A percentile compares a stretch with the other conserved stretches of the same genome.
Conservation (phyloP, 2,113 vertebrate genomes). For the Hippopotamus amphibius region DNA sequence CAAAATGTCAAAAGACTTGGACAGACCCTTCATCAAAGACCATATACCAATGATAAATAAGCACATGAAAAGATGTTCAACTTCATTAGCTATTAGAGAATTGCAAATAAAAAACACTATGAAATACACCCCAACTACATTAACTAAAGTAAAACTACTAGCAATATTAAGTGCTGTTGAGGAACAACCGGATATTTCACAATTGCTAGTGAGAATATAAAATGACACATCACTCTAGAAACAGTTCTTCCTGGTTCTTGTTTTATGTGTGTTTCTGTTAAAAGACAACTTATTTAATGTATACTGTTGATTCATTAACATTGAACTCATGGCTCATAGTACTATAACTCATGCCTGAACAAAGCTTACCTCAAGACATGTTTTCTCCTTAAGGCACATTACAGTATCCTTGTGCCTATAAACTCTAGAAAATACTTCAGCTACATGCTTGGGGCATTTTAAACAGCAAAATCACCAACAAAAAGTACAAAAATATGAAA, state of each 20-base stretch:
- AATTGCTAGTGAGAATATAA: background rate
- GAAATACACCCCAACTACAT: background rate
- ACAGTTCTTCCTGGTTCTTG: background rate
- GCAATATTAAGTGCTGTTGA: background rate
- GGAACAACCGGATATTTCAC: background rate
- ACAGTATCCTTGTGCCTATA: background rate
- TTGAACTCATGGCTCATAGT: background rate
- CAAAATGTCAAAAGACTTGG: background rate
- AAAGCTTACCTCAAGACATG: background rate
- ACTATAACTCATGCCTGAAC: background rate
- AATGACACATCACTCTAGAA: background rate
- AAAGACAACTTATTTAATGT: background rate
- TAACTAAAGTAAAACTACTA: background rate
- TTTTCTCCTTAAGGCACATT: background rate
- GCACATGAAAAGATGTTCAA: background rate
- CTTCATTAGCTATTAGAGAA: background rate
- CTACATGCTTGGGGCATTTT: background rate
- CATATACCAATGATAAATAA: background rate
- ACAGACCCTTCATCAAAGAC: background rate
- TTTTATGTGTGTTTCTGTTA: background rate
- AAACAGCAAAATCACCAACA: background rate
- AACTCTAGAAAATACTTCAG: background rate
- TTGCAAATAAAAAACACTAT: background rate
- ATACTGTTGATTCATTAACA: background rate
- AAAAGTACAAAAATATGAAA: background rate